Base-by-base conservation (phyloP, 2,888 invertebrate genomes). In the Pollenia griseotomentosa region DNA sequence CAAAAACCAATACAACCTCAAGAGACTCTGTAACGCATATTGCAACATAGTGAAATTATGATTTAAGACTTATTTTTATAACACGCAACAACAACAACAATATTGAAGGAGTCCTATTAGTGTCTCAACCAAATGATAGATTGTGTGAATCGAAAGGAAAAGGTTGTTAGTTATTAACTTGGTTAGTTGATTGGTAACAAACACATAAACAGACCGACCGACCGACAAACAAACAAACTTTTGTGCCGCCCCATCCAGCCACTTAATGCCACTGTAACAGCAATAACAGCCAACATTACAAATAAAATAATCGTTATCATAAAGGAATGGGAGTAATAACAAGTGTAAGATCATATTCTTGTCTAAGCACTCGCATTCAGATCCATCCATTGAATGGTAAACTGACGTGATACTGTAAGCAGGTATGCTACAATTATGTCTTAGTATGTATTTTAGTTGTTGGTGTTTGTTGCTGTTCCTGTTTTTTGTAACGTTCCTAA, bases 41-140 rank as follows among this genome's bases (percentile, higher is more conserved):
- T 19, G 10, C 33, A 53, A 44, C 14, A 33, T 42, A 57, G 23
- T 23, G 14, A 59, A 68, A 68, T 75, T 82, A 82, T 68, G 42
- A 74, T 51, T 80, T 19, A 12, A 79, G 9, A 48, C 14, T 48
- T 74, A 40, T 75, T 75, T 59, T 42, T 44, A 42, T 12, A 65
- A 44, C 23, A 51, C 5, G 44, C 57, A 55, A 33, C 10, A 44
- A 63, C 55, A 57, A 55, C 55, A 83, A 44, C 6, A 63, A 78
- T 48, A 74, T 70, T 68, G 63, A 83, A 86, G 74, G 74, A 90
- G 92, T 90, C 92, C 92, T 92, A 92, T 92, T 92, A 92, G 90
- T 92, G 92, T 92, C 92, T 65, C 87, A 83, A 77, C 79, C 63
- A 86, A 89, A 92, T 92, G 92, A 93, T 92, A 91, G 91, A 93